Evolutionary conservation across 2,797 vertebrate species (phyloP), one percentile per base, ranked within the genome.

Genomic region (Trachurus trachurus): DNA sequence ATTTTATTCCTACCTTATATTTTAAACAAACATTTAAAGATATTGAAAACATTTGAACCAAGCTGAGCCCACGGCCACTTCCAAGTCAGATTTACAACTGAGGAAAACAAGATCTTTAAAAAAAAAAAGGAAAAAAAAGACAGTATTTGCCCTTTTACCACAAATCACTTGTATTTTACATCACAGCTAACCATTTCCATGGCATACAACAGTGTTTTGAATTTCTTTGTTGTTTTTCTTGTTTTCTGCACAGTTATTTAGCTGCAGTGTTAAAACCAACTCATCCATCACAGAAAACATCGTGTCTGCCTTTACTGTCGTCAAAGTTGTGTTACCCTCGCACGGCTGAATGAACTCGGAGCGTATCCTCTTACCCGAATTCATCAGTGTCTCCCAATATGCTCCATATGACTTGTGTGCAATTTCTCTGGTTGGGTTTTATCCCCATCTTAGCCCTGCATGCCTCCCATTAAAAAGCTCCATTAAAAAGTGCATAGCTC

Each of bases 21-120:
- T 86, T 86, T 84, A 71, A 49, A 66, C 80, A 82, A 85, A 78
- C 42, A 61, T 82, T 69, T 37, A 0, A 26, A 68, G 65, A 71
- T 62, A 78, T 66, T 73, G 56, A 70, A 80, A 76, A 67, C 82
- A 71, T 69, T 76, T 64, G 10, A 75, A 79, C 8, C 66, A 79
- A 85, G 77, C 47, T 47, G 9, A 22, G 56, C 40, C 42, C 63
- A 26, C 3, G 44, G 57, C 69, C 71, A 66, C 74, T 64, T 82
- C 54, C 57, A 58, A 61, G 72, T 60, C 47, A 29, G 77, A 71
- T 58, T 29, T 81, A 70, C 39, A 76, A 59, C 64, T 9, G 45
- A 59, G 56, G 50, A 47, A 72, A 83, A 74, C 47, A 76, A 53
- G 13, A 65, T 57, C 42, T 56, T 65, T 15, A 80, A 65, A 19